Evolutionary conservation across 2,797 vertebrate species (phyloP).

Genomic region (Urosaurus nigricauda): DNA sequence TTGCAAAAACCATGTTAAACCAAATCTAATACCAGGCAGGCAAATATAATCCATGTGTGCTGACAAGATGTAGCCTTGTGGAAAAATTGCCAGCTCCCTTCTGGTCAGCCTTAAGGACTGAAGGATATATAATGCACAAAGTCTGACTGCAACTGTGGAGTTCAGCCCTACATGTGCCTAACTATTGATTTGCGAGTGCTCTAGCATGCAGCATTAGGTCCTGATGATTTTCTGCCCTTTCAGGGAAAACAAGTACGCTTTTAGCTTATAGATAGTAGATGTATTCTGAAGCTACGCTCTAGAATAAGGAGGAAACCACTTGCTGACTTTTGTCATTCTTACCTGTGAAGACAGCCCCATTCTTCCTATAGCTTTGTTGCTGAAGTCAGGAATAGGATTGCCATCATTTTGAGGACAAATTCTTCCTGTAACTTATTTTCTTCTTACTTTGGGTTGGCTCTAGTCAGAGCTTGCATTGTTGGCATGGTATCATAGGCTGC

Average conservation of each 20-base stretch:
- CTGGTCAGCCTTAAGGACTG: background rate
- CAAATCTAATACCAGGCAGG: background rate
- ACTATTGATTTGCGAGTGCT: rapidly evolving
- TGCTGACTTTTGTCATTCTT: conserved; percentile 3
- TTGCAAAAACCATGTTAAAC: conserved; percentile 36
- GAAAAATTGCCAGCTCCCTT: background rate
- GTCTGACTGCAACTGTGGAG: background rate
- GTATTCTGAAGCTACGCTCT: background rate
- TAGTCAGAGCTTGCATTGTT: background rate
- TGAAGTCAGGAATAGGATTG: background rate
- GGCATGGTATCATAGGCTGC: background rate
- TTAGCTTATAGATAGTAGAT: background rate
- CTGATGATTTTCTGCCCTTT: background rate
- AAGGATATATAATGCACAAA: background rate
- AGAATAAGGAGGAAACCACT: background rate
- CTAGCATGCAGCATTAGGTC: background rate
- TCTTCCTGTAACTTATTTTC: background rate
- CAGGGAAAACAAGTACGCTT: background rate
- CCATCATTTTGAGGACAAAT: background rate
- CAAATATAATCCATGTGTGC: conserved; percentile 22
- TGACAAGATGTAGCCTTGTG: conserved; percentile 2
- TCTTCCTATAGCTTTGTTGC: conserved; percentile 8
- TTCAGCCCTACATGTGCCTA: background rate
- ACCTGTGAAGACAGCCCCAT: background rate
- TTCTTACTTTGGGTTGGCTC: background rate